Conservation (phyloP, 1,140 invertebrate genomes). For the Triops cancriformis region DNA sequence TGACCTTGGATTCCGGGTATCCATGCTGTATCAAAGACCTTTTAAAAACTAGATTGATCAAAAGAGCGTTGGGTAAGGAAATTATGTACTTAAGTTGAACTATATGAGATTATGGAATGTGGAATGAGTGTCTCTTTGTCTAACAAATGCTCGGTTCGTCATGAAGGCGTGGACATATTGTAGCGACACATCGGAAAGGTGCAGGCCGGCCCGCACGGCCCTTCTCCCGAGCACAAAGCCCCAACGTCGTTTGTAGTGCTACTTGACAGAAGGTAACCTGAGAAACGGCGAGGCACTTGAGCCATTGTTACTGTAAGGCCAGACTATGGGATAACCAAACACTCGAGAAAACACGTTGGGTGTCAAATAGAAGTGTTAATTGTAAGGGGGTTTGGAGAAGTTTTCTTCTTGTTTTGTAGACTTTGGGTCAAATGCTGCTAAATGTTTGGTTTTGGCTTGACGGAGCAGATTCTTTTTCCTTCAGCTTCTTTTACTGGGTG, state of each 20-base stretch:
- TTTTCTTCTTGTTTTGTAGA: not conserved
- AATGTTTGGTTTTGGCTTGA: not conserved
- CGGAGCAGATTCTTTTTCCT: not conserved
- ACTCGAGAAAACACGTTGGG: not conserved
- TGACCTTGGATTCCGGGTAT: not conserved
- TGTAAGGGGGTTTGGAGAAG: not conserved
- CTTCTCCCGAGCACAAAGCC: too few relatives aligned
- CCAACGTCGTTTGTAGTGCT: not conserved
- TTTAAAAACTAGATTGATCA: too few relatives aligned
- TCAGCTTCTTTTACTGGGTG: not conserved
- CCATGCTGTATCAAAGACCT: too few relatives aligned
- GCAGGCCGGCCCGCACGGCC: not conserved
- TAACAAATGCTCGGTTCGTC: too few relatives aligned
- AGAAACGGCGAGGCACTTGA: not conserved
- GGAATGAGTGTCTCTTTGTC: too few relatives aligned
- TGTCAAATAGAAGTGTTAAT: conserved; percentile 7
- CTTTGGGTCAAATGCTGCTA: not conserved
- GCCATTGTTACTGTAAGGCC: not conserved
- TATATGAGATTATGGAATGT: too few relatives aligned
- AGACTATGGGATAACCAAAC: not conserved
- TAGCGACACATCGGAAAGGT: too few relatives aligned
- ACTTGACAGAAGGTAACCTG: not conserved
- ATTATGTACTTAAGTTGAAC: too few relatives aligned
- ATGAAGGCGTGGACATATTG: too few relatives aligned
- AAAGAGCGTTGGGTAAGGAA: too few relatives aligned